Conservation (phyloP, 2,113 vertebrate species). For the Myotis yumanensis region DNA sequence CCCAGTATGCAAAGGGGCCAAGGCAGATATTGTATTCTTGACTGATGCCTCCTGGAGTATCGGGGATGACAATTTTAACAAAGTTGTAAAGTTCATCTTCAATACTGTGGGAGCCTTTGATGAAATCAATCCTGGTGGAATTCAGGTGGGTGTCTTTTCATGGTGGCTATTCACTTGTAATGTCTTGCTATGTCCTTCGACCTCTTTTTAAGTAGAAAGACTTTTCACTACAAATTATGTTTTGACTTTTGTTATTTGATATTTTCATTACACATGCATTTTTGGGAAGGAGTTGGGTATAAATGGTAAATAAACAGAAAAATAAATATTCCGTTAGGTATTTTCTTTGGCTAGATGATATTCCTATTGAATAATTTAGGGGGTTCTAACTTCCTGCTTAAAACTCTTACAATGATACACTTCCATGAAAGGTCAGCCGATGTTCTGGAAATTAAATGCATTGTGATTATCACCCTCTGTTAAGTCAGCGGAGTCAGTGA, state of each 20-base stretch:
- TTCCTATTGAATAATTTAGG: neutral
- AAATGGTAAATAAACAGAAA: constrained; percentile 21
- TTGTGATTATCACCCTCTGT: neutral
- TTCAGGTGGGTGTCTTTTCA: constrained; percentile 88
- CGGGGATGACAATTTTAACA: constrained; percentile 97
- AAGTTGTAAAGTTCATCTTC: constrained; percentile 94
- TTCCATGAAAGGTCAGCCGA: constrained; percentile 25
- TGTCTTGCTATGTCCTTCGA: neutral
- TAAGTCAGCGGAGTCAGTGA: neutral
- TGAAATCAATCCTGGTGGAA: constrained; percentile 90
- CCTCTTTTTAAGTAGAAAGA: neutral
- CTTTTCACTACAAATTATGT: neutral
- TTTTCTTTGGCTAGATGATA: constrained; percentile 36
- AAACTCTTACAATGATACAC: neutral
- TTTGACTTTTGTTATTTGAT: constrained; percentile 31
- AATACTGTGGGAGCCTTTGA: constrained; percentile 93
- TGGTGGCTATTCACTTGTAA: neutral
- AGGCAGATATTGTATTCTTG: constrained; percentile 97
- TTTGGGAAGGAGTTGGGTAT: neutral
- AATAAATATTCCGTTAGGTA: constrained; percentile 12
- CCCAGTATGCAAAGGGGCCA: constrained; percentile 96
- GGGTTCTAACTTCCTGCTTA: neutral
- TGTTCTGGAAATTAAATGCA: constrained; percentile 30
- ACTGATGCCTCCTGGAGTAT: constrained; percentile 99
- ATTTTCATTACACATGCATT: neutral